These are phyloP conservation scores for Cephalotes varians DNA, from an alignment of 2,888 invertebrate genomes.

Conservation along the genomic window DNA sequence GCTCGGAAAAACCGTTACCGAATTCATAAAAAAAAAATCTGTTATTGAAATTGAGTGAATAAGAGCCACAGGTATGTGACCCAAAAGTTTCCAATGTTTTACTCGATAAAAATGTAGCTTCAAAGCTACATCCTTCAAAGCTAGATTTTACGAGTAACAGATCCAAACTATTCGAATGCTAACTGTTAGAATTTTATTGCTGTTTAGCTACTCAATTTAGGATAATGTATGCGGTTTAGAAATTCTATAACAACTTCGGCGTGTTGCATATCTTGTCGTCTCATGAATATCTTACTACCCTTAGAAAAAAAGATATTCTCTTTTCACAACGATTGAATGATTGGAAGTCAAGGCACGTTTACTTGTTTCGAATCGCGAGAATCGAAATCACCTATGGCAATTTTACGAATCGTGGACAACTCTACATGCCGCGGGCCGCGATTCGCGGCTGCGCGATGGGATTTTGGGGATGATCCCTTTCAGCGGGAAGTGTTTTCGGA, in stretches of 20 bases:
- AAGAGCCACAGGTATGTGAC: not conserved
- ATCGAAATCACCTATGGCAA: constrained; percentile 58
- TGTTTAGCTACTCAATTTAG: not conserved
- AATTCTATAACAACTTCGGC: not conserved
- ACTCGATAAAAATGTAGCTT: not conserved
- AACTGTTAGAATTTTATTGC: not conserved
- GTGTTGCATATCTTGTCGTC: not conserved
- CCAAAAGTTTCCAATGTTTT: constrained; percentile 7
- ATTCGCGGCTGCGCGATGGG: constrained; percentile 23
- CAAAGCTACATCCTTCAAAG: not conserved
- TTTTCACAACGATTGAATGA: constrained; percentile 13
- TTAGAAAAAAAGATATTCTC: not conserved
- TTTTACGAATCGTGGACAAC: constrained; percentile 51
- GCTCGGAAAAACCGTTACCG: constrained; percentile 5
- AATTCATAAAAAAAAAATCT: not conserved
- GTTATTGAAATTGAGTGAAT: constrained; percentile 11
- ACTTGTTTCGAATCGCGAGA: constrained; percentile 58
- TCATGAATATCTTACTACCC: not conserved
- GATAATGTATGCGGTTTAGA: not conserved
- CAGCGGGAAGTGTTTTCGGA: constrained; percentile 45
- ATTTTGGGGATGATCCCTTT: constrained; percentile 45
- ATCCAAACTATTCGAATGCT: not conserved
- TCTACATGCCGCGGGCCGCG: constrained; percentile 9
- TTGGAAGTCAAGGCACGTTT: constrained; percentile 58
- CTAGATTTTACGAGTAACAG: not conserved